Percentiles rank a stretch among this genome's conserved stretches.
Conservation (phyloP, 2,888 invertebrate genomes). For the Eupithecia exiguata region DNA sequence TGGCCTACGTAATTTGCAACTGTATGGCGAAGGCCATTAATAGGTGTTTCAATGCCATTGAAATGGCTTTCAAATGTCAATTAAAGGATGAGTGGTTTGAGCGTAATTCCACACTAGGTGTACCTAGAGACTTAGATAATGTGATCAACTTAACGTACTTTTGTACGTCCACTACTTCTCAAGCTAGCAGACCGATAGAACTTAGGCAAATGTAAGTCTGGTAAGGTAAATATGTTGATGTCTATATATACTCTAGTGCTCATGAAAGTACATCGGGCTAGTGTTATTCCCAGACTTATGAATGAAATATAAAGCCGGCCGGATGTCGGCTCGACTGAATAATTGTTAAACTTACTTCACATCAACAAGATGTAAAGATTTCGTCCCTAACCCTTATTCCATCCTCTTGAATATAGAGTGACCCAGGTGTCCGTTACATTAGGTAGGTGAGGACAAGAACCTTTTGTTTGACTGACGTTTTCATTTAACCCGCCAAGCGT, state of each 20-base stretch:
- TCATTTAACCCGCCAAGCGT: not conserved
- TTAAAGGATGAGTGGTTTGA: too few species aligned
- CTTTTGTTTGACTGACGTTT: not conserved
- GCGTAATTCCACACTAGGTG: too few species aligned
- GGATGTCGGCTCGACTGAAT: constrained; percentile 52
- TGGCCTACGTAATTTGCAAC: too few species aligned
- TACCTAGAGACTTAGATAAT: too few species aligned
- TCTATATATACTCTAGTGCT: not conserved
- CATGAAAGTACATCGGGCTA: constrained; percentile 7
- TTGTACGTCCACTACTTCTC: too few species aligned
- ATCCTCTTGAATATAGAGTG: constrained; percentile 71
- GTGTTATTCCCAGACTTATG: constrained; percentile 43
- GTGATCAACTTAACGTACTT: too few species aligned
- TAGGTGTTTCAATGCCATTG: too few species aligned
- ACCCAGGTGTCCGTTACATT: constrained; percentile 60
- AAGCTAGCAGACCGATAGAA: too few species aligned
- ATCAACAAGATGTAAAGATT: constrained; percentile 46
- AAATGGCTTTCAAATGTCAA: too few species aligned
- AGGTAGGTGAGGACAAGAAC: not conserved
- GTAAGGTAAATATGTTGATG: too few species aligned
- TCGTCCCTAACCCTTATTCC: constrained; percentile 56
- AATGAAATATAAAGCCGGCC: constrained; percentile 47
- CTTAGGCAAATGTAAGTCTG: too few species aligned
- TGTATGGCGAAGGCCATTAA: too few species aligned
- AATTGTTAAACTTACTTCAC: constrained; percentile 47